phyloP scores from a whole-genome alignment of 2,797 vertebrate genomes.

The Phoebastria nigripes region DNA sequence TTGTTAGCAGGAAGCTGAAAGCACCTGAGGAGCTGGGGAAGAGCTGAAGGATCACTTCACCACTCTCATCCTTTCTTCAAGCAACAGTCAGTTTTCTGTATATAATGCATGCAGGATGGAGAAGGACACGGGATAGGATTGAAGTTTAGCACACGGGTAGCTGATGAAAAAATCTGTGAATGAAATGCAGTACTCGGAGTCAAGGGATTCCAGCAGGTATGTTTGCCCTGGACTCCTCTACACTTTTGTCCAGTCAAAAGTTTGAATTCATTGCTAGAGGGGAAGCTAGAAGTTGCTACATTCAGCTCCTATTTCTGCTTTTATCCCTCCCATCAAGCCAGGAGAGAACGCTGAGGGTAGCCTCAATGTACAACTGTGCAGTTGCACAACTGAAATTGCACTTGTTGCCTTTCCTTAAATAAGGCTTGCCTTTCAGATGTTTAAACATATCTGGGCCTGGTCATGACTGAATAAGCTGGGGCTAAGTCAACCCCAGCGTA shows the following conservation, averaged over 20 bases:
- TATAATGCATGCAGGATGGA: background rate
- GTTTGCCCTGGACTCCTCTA: background rate
- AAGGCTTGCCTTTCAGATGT: background rate
- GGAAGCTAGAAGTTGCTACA: background rate
- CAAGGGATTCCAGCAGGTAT: background rate
- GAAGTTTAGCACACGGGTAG: background rate
- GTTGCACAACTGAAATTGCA: background rate
- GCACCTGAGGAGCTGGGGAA: background rate
- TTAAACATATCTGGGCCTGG: background rate
- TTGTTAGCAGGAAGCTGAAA: background rate
- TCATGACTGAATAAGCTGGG: background rate
- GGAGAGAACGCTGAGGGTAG: background rate
- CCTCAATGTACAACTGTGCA: background rate
- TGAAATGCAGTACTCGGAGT: background rate
- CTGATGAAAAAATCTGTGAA: background rate
- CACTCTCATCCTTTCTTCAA: background rate
- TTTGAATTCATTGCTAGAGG: background rate
- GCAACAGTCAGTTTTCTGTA: background rate
- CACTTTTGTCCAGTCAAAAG: background rate
- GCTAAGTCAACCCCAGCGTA: background rate
- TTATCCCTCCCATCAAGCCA: background rate
- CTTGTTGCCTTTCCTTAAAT: background rate
- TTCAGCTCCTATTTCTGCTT: slow-evolving; percentile 11
- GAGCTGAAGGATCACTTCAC: background rate
- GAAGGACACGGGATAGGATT: rapidly evolving